These are phyloP conservation scores for Ciconia maguari DNA, from an alignment of 2,113 vertebrate species.

Conservation along the genomic window DNA sequence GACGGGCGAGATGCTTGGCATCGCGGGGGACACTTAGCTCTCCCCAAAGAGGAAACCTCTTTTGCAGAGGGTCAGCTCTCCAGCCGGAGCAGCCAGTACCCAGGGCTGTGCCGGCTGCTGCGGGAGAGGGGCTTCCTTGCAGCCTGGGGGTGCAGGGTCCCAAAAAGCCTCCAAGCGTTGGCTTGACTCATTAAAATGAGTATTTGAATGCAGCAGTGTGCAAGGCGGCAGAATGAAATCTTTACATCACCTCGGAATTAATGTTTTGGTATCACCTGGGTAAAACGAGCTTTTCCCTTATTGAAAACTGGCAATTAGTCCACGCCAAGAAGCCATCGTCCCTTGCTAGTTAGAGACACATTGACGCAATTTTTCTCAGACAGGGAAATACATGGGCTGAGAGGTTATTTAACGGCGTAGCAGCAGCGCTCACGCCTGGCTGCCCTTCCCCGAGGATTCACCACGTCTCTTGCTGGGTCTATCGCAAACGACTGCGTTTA, in stretches of 20 bases:
- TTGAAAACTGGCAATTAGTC: neutral
- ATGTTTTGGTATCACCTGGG: neutral
- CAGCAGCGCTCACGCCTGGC: neutral
- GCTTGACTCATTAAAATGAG: neutral
- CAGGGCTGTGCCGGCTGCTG: neutral
- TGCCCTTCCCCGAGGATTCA: neutral
- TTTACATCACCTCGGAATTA: neutral
- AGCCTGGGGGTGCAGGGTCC: neutral
- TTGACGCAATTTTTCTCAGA: neutral
- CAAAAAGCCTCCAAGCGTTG: neutral
- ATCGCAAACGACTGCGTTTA: neutral
- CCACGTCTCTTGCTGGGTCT: neutral
- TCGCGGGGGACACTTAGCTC: neutral
- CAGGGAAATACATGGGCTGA: neutral
- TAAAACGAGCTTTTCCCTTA: neutral
- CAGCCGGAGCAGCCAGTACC: neutral
- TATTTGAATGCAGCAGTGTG: neutral
- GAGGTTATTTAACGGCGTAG: accelerated
- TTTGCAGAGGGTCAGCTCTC: neutral
- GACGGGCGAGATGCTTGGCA: neutral
- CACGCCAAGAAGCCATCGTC: neutral
- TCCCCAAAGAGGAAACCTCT: neutral
- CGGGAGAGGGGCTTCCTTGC: neutral
- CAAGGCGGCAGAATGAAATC: neutral
- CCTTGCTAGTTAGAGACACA: neutral